phyloP scores from a whole-genome alignment of 2,113 vertebrate species.

The Galbula dea region DNA sequence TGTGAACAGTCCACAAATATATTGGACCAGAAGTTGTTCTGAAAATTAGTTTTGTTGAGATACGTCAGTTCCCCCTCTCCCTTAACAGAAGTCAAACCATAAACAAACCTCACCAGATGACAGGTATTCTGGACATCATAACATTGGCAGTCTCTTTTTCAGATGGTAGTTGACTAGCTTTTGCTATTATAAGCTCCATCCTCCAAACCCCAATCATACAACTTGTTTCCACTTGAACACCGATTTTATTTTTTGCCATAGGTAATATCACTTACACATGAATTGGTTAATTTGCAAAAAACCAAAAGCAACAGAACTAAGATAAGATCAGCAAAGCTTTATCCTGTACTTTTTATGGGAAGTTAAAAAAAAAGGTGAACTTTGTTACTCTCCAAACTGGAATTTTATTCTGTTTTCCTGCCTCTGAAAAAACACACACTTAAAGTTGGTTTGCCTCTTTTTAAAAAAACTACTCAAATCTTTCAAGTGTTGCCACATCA shows the following conservation, averaged over 20 bases:
- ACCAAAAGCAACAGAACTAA: neutral
- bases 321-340: neutral
- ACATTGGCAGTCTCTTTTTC: neutral
- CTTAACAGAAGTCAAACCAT: neutral
- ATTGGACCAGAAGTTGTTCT: neutral
- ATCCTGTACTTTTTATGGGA: neutral
- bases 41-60: neutral
- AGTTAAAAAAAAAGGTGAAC: neutral
- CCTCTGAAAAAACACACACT: neutral
- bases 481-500: neutral
- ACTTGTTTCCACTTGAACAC: neutral
- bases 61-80: neutral
- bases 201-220: neutral
- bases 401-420: neutral
- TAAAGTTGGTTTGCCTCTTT: neutral
- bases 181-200: neutral
- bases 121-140: neutral
- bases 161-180: neutral
- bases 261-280: neutral
- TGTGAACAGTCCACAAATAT: neutral
- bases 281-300: neutral
- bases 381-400: neutral
- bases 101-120: neutral
- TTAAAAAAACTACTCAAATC: neutral
- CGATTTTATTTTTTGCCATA: neutral